Evolutionary conservation across 2,888 invertebrate species (phyloP), one percentile per base, ranked within the genome.

Genomic region (Amphimallon solstitiale): DNA sequence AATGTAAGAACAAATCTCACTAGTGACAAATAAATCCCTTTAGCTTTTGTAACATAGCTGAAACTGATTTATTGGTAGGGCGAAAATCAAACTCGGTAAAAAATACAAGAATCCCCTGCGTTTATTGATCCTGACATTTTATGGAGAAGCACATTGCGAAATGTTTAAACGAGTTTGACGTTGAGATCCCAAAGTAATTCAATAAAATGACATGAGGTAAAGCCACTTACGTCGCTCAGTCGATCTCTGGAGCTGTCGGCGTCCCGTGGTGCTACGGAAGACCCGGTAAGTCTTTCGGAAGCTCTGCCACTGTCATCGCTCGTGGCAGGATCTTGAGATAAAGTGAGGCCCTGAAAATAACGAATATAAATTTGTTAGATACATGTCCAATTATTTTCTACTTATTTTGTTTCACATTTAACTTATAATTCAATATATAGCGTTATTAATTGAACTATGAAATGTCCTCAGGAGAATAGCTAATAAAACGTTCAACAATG

Each of bases 221-320:
- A 15, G 56, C 17, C 68, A 88, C 92, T 90, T 87, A 93, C 93
- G 87, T 93, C 92, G 86, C 91, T 92, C 82, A 93, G 89, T 82
- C 92, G 90, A 85, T 93, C 92, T 85, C 90, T 89, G 81, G 91
- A 91, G 84, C 91, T 91, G 85, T 92, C 92, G 79, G 91, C 90
- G 85, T 91, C 91, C 81, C 91, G 87, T 79, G 89, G 89, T 77
- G 89, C 88, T 80, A 89, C 89, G 70, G 89, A 90, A 84, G 91
- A 89, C 84, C 90, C 89, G 82, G 91, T 89, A 82, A 92, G 87
- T 80, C 91, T 87, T 86, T 92, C 92, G 76, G 92, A 92, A 78
- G 92, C 92, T 83, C 92, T 86, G 79, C 92, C 91, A 85, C 92
- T 92, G 85, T 92, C 92, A 85, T 92, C 92, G 83, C 92, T 92